A percentile compares a stretch with the other conserved stretches of the same genome.
phyloP scores from a whole-genome alignment of 2,888 invertebrate species.

The Phlogophora meticulosa region DNA sequence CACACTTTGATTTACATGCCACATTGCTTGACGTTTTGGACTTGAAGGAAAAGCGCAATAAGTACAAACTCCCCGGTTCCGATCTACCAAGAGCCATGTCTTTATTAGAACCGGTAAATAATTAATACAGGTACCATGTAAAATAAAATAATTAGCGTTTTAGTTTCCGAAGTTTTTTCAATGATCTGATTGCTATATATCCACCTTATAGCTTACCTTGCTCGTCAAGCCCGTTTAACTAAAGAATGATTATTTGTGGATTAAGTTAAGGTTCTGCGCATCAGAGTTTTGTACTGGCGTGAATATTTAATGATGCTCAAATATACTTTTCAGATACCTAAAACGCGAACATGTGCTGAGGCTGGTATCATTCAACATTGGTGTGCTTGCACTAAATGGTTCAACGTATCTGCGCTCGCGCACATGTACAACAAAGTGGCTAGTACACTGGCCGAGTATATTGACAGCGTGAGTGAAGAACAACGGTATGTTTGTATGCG shows the following conservation, averaged over 20 bases:
- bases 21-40: conserved; percentile 92
- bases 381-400: conserved; percentile 98
- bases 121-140: neutral
- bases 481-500: conserved; percentile 25
- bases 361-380: conserved; percentile 98
- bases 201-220: no score
- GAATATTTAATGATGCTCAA: conserved; percentile 7
- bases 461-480: conserved; percentile 80
- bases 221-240: neutral
- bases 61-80: conserved; percentile 85
- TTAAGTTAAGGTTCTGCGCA: no score
- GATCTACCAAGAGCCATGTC: conserved; percentile 91
- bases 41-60: conserved; percentile 77
- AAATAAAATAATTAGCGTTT: no score
- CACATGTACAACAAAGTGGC: conserved; percentile 90
- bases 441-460: conserved; percentile 91
- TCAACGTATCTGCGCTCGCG: conserved; percentile 89
- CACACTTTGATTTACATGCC: conserved; percentile 96
- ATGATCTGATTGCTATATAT: no score
- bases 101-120: conserved; percentile 91
- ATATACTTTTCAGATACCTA: conserved; percentile 90
- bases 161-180: no score
- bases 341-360: conserved; percentile 94
- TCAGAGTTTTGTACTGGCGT: neutral
- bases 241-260: neutral